Conservation (phyloP, 2,797 vertebrate genomes). For the Spinibarbus caldwelli region DNA sequence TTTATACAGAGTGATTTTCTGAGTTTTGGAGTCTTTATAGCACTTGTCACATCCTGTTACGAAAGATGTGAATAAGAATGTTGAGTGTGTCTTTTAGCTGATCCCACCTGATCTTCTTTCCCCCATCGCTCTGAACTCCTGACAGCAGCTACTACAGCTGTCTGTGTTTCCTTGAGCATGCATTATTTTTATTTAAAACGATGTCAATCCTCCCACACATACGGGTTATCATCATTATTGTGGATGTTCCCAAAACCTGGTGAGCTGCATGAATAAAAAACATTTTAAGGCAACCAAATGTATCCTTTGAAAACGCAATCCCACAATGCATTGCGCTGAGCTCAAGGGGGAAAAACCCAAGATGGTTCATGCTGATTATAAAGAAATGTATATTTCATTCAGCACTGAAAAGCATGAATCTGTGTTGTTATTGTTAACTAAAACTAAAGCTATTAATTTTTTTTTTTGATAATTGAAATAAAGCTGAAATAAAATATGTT, state of each 20-base stretch:
- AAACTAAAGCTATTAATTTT: background rate
- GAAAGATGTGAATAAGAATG: slow-evolving; percentile 23
- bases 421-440: background rate
- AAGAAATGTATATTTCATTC: background rate
- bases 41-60: slow-evolving; percentile 27
- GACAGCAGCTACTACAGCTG: slow-evolving; percentile 13
- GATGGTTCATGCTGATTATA: background rate
- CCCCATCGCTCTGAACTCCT: slow-evolving; percentile 17
- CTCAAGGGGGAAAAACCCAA: background rate
- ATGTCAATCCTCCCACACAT: slow-evolving; percentile 27
- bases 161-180: slow-evolving; percentile 3
- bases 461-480: background rate
- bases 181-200: slow-evolving; percentile 30
- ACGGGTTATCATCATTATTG: background rate
- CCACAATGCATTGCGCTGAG: background rate
- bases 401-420: background rate
- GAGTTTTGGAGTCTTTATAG: slow-evolving; percentile 30
- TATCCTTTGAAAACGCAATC: background rate
- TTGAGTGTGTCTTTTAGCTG: slow-evolving; percentile 39
- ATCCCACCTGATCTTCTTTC: slow-evolving; percentile 33
- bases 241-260: background rate
- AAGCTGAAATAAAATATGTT: background rate
- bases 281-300: slow-evolving; percentile 2
- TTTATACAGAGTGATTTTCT: slow-evolving; percentile 18
- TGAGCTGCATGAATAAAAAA: background rate